Base-by-base conservation (phyloP, 37 sponge, comb jelly and placozoan genomes). In the Geodia barretti region DNA sequence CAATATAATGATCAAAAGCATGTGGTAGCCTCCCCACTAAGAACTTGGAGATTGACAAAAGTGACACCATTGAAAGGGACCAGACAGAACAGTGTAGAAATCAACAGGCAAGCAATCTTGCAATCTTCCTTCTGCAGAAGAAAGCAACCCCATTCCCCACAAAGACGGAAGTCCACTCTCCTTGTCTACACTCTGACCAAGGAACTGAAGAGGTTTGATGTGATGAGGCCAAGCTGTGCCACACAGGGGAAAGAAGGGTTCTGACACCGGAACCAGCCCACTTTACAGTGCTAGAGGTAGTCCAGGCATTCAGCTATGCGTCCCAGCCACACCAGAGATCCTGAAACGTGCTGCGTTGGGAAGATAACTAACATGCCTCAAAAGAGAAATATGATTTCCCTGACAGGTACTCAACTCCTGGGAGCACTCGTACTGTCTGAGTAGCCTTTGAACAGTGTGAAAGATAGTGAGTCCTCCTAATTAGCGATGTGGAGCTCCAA, bases 231-330 rank as follows among this genome's bases (percentile, higher is more conserved):
- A 63, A 76, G 75, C 32, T 79, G 30, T 39, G 70, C 2, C 64
- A 39, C 32, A 20, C 1, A 23, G 11, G 14, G 54, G 7, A 14
- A 14, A 47, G 14, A 14, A 47, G 14, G 11, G n/a, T n/a, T n/a
- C n/a, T n/a, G n/a, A 47, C 68, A 17, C 34, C 47, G 32, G 68
- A 23, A 29, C 73, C 73, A 21, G 7, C 37, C 8, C 40, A 5
- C 59, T 84, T 59, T 81, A 26, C 87, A 87, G 70, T 87, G n/a
- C 31, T 87, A 21, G 87, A 87, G 36, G 70, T 87, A 3, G 74
- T 20, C 87, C 87, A 67, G 25, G 42, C 17, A 31, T 87, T 11
- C 36, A 68, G 20, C 31, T 87, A 28, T 87, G 87, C 30, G 73
- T 80, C 32, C 87, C 23, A 73, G 80, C 38, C 87, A 87, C 87